Evolutionary conservation across 2,797 vertebrate species (phyloP).

Genomic region (Acestrorhynchus altus): DNA sequence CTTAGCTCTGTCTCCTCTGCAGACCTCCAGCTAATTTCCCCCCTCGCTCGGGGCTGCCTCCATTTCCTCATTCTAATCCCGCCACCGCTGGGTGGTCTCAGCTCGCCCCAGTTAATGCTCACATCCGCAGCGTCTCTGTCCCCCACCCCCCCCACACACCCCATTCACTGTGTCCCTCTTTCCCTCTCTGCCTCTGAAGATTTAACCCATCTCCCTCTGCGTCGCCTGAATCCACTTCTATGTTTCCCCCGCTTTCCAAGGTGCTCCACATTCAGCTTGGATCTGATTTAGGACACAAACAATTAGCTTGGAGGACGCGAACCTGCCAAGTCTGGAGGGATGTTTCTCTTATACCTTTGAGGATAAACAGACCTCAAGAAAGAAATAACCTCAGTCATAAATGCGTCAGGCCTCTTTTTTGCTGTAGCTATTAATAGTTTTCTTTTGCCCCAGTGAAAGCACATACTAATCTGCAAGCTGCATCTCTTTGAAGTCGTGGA

Average conservation of each 20-base stretch:
- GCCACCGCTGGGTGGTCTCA: conserved; percentile 54
- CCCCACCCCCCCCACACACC: too few species aligned
- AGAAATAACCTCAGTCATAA: conserved; percentile 56
- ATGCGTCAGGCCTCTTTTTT: conserved; percentile 44
- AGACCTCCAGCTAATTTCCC: conserved; percentile 63
- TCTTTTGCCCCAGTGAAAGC: conserved; percentile 59
- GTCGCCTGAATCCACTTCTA: conserved; percentile 52
- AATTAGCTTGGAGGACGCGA: conserved; percentile 49
- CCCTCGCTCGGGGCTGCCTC: conserved; percentile 53
- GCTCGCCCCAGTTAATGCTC: conserved; percentile 61
- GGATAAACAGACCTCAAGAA: conserved; percentile 57
- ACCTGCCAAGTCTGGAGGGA: conserved; percentile 39
- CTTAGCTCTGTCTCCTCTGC: conserved; percentile 47
- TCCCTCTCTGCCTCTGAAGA: conserved; percentile 47
- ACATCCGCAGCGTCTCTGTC: conserved; percentile 56
- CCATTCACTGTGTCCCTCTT: conserved; percentile 28
- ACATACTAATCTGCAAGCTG: conserved; percentile 75
- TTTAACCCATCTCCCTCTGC: conserved; percentile 56
- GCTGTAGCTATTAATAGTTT: conserved; percentile 74
- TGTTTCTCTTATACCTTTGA: conserved; percentile 41
- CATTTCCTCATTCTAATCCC: conserved; percentile 61
- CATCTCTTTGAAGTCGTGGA: conserved; percentile 80
- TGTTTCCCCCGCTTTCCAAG: conserved; percentile 43
- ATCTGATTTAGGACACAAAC: conserved; percentile 62
- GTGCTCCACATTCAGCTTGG: conserved; percentile 59